These are phyloP conservation scores for Nannobrachium achirus DNA, from an alignment of 2,113 vertebrate species.

Conservation along the genomic window DNA sequence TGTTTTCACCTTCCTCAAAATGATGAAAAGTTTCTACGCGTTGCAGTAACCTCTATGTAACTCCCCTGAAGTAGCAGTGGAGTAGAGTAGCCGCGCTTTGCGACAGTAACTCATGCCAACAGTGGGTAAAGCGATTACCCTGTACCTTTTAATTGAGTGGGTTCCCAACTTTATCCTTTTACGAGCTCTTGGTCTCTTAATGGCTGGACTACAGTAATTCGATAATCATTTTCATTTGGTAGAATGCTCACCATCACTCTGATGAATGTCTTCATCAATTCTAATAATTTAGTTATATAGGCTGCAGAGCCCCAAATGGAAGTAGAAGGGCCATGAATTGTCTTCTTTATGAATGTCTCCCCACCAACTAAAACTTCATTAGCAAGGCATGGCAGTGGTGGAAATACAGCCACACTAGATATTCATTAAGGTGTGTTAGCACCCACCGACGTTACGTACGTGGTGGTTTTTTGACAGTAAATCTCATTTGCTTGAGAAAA, in stretches of 20 bases:
- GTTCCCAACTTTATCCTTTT: slow-evolving; percentile 69
- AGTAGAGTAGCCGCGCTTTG: slow-evolving; percentile 17
- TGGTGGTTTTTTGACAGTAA: slow-evolving; percentile 58
- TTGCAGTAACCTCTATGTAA: too few species aligned
- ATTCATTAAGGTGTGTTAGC: slow-evolving; percentile 61
- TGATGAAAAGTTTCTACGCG: too few species aligned
- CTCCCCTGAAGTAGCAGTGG: not conserved
- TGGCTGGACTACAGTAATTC: slow-evolving; percentile 63
- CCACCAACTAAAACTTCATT: slow-evolving; percentile 73
- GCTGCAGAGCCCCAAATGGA: slow-evolving; percentile 37
- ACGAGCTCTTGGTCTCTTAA: slow-evolving; percentile 67
- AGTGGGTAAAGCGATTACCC: slow-evolving; percentile 67
- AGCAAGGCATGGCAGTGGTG: slow-evolving; percentile 55
- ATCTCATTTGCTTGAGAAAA: slow-evolving; percentile 66
- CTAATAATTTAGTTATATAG: slow-evolving; percentile 38
- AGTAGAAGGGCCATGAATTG: slow-evolving; percentile 66
- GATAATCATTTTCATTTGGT: slow-evolving; percentile 77
- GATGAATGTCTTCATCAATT: slow-evolving; percentile 77
- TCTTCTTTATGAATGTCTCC: slow-evolving; percentile 68
- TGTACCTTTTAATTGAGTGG: slow-evolving; percentile 78
- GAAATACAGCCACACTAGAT: slow-evolving; percentile 64
- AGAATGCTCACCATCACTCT: slow-evolving; percentile 77
- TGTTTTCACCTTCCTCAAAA: too few species aligned
- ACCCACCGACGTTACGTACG: slow-evolving; percentile 42
- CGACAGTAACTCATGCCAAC: slow-evolving; percentile 70